Base-by-base conservation (phyloP, 2,113 vertebrate genomes). In the Amphilophus citrinellus region DNA sequence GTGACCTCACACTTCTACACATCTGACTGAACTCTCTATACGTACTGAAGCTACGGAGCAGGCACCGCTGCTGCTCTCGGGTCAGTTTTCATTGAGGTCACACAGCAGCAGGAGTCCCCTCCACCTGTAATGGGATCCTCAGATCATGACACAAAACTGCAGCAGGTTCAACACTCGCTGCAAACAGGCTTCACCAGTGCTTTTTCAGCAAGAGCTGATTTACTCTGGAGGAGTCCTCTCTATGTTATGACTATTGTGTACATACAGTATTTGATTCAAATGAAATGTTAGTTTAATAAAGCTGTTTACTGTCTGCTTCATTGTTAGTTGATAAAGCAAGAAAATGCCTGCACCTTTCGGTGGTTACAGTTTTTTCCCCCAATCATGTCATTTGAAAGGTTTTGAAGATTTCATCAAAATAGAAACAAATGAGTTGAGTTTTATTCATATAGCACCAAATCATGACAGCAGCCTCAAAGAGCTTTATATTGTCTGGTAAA, bases 81-180 rank as follows among this genome's bases (percentile, higher is more conserved):
- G 56, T 82, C 68, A 75, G 20, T 80, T 83, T 78, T 76, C 82
- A 66, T 32, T 82, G 35, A 68, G 37, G 78, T 80, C 81, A 75
- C 10, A 4, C 3, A 78, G 63, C 79, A 81, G 82, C 79, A 75
- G 77, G 44, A 85, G 63, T 66, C 8, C 4, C 4, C 10, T 13
- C 13, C 58, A 85, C 77, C 82, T 77, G 89, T 56, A 90, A 92
- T 62, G 6, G 60, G 80, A 92, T 82, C 87, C 84, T 61, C 56
- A 32, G 53, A 6, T 65, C 84, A 61, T 1, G 76, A 66, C 62
- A 71, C 57, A 79, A 63, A 76, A 59, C 65, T 76, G n/a, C 61
- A 63, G 73, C 76, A 68, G 82, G 61, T 30, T 39, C 59, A 14
- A 53, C 44, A 58, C 1, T 7, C 80, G 71, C 76, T 37, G 65